phyloP scores from a whole-genome alignment of 1,140 invertebrate species.

The Bombus sibiricus region DNA sequence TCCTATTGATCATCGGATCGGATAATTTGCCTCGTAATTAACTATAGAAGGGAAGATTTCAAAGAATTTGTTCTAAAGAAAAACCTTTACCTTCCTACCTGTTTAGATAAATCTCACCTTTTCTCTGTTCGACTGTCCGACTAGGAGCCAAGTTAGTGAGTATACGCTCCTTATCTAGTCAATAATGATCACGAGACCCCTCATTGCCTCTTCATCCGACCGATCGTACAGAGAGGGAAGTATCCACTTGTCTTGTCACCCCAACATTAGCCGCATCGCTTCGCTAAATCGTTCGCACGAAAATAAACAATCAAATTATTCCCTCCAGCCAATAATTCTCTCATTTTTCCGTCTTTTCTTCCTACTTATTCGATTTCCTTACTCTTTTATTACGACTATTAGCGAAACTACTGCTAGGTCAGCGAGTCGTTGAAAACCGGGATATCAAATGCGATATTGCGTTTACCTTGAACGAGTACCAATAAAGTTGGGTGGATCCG shows the following conservation, averaged over 20 bases:
- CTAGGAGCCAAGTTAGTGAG: conserved; percentile 52
- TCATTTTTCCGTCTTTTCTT: neutral
- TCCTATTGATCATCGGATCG: neutral
- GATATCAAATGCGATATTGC: conserved; percentile 55
- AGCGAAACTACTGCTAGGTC: neutral
- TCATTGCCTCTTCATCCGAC: conserved; percentile 67
- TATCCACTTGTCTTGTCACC: conserved; percentile 73
- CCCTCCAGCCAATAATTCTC: neutral
- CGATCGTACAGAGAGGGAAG: conserved; percentile 72
- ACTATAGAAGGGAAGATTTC: neutral
- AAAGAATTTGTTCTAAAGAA: neutral
- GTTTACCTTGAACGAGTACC: conserved; percentile 38
- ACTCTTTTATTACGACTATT: neutral
- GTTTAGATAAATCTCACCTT: neutral
- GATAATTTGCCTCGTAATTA: neutral
- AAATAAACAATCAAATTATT: conserved; percentile 66
- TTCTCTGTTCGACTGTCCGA: conserved; percentile 26
- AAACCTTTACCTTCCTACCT: neutral
- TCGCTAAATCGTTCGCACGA: conserved; percentile 66
- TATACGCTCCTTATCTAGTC: conserved; percentile 61
- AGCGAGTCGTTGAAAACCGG: conserved; percentile 37
- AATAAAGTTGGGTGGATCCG: conserved; percentile 42
- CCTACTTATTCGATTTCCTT: neutral
- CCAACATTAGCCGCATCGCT: conserved; percentile 61
- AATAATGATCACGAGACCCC: conserved; percentile 70